phyloP scores from a whole-genome alignment of 2,797 vertebrate species.

The Vultur gryphus region DNA sequence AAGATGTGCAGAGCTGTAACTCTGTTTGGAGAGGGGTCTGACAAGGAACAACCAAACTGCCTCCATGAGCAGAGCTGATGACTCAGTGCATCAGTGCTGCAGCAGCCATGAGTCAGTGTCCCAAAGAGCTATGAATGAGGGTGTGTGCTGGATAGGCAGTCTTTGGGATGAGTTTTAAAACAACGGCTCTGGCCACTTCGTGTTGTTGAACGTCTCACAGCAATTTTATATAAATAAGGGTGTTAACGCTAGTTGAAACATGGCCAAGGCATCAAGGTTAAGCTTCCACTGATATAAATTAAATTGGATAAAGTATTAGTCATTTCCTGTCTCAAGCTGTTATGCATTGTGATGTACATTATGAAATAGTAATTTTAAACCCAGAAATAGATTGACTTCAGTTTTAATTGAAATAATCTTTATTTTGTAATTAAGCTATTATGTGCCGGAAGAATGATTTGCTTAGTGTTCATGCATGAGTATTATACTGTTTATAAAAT shows the following conservation, averaged over 20 bases:
- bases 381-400: not conserved
- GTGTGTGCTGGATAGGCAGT: not conserved
- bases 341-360: not conserved
- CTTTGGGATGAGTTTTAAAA: not conserved
- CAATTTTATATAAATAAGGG: not conserved
- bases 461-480: not conserved
- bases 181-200: not conserved
- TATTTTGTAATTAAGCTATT: conserved; percentile 28
- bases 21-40: not conserved
- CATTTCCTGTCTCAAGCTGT: conserved; percentile 17
- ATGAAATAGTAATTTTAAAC: conserved; percentile 29
- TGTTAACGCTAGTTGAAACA: not conserved
- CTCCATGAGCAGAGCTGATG: not conserved
- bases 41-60: not conserved
- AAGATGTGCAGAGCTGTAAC: not conserved
- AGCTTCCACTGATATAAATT: conserved; percentile 40
- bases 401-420: conserved; percentile 39
- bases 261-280: conserved; percentile 27
- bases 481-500: not conserved
- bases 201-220: not conserved
- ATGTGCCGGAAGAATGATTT: not conserved
- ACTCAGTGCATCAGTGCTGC: not conserved
- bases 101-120: not conserved
- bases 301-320: conserved; percentile 43
- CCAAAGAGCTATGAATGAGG: fast-evolving